Percentiles rank a stretch among this genome's conserved stretches.
Evolutionary conservation across 2,797 vertebrate genomes (phyloP).

Genomic region (Tolypeutes matacus): DNA sequence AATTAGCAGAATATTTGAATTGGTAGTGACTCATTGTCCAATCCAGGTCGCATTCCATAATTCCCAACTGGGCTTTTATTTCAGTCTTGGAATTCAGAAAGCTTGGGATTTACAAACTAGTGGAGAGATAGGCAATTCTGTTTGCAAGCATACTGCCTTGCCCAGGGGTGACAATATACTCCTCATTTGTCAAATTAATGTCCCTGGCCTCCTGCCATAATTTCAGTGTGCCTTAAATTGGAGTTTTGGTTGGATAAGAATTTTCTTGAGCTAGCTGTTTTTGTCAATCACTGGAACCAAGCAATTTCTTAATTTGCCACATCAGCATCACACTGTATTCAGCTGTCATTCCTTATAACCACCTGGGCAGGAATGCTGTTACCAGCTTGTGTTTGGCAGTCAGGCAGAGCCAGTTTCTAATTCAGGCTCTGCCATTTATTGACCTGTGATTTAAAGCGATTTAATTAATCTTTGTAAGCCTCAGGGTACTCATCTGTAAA

Average conservation of each 20-base stretch:
- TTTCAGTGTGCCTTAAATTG: constrained; percentile 60
- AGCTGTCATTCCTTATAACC: constrained; percentile 56
- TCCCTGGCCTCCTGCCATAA: constrained; percentile 3
- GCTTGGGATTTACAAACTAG: constrained; percentile 64
- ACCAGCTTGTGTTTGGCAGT: neutral
- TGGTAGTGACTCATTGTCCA: neutral
- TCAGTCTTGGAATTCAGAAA: constrained; percentile 31
- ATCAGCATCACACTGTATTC: constrained; percentile 52
- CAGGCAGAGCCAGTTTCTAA: constrained; percentile 8
- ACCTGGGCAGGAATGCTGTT: neutral
- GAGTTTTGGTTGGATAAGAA: constrained; percentile 63
- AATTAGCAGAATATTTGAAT: constrained; percentile 53
- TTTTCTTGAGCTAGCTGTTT: constrained; percentile 68
- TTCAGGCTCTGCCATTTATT: constrained; percentile 7
- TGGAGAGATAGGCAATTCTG: constrained; percentile 31
- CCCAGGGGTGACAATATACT: constrained; percentile 51
- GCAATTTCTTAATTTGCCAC: constrained; percentile 64
- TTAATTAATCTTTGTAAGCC: constrained; percentile 15
- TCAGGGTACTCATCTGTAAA: constrained; percentile 53
- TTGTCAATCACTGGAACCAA: constrained; percentile 74
- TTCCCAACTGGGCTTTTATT: constrained; percentile 4
- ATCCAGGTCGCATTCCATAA: neutral
- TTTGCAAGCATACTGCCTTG: constrained; percentile 53
- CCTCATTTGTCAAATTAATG: constrained; percentile 77
- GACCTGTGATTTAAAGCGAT: constrained; percentile 27